Evolutionary conservation across 2,113 vertebrate species (phyloP), one percentile per base, ranked within the genome.

Genomic region (Corvus hawaiiensis): DNA sequence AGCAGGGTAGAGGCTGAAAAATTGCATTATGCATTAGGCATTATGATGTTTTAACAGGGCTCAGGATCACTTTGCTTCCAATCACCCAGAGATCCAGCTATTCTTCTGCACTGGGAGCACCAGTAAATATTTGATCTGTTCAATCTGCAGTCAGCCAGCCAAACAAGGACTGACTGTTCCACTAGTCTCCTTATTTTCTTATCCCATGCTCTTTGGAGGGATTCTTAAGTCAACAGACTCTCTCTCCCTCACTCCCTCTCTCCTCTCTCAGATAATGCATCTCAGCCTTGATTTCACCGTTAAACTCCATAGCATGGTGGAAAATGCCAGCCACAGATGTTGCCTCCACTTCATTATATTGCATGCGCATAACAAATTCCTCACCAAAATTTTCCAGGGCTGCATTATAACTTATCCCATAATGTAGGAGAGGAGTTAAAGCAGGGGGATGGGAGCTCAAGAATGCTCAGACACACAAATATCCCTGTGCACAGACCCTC

Each of bases 71-170:
- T 96, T 93, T 90, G 76, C 79, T 86, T 90, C 93, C 76, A 94
- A 64, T 90, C 92, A 94, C 51, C 56, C 88, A 93, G 92, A 93
- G 73, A 96, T 86, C 88, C 80, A 79, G 73, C 55, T 90, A 75
- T 78, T 85, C 82, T 73, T 80, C 85, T 84, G 93, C 35, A 33
- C 73, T 90, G 89, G 90, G 86, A 92, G 58, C 73, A 87, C 90
- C 54, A 46, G 92, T 78, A 96, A 97, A 94, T 96, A 96, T 96
- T 96, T 97, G 96, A 87, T 89, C 86, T 94, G 89, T 58, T 84
- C 88, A 92, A n/a, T 81, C 92, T 75, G 54, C 76, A 87, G 56
- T 46, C 96, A 93, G 80, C 17, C 90, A 93, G 81, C 84, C 69
- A 89, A 93, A 95, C 86, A 93, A 76, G 92, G 93, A 92, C 85